Evolutionary conservation across 2,888 invertebrate genomes (phyloP).

Genomic region (Torymus aiolomorphi): DNA sequence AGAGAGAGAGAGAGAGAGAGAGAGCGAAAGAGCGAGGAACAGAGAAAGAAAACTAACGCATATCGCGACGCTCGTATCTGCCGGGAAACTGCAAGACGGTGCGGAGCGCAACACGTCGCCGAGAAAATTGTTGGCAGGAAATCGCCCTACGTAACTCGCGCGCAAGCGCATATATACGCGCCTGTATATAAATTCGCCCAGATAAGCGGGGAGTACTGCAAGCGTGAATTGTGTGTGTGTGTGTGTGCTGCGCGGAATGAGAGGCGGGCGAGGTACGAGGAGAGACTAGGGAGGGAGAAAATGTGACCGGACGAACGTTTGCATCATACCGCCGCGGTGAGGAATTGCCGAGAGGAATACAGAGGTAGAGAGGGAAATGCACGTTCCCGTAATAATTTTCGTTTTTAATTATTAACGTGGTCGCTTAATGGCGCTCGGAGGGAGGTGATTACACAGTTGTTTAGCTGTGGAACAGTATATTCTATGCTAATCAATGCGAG

Average conservation of each 20-base stretch:
- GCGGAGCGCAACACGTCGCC: slow-evolving; percentile 2
- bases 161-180: no score
- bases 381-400: no score
- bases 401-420: no score
- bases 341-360: background rate
- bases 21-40: no score
- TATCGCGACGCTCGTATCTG: slow-evolving; percentile 9
- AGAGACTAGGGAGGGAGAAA: background rate
- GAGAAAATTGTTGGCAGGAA: slow-evolving; percentile 44
- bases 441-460: no score
- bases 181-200: background rate
- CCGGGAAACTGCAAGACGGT: slow-evolving; percentile 17
- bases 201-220: slow-evolving; percentile 14
- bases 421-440: no score
- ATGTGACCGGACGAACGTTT: slow-evolving; percentile 42
- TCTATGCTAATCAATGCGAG: no score
- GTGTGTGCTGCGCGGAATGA: background rate
- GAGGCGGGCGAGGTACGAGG: background rate
- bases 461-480: no score
- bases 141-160: slow-evolving; percentile 39
- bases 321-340: slow-evolving; percentile 21
- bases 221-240: no score
- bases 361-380: no score
- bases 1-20: no score
- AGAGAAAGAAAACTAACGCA: slow-evolving; percentile 17